Evolutionary conservation across 2,113 vertebrate genomes (phyloP), one percentile per base, ranked within the genome.

Genomic region (Neogobius melanostomus): DNA sequence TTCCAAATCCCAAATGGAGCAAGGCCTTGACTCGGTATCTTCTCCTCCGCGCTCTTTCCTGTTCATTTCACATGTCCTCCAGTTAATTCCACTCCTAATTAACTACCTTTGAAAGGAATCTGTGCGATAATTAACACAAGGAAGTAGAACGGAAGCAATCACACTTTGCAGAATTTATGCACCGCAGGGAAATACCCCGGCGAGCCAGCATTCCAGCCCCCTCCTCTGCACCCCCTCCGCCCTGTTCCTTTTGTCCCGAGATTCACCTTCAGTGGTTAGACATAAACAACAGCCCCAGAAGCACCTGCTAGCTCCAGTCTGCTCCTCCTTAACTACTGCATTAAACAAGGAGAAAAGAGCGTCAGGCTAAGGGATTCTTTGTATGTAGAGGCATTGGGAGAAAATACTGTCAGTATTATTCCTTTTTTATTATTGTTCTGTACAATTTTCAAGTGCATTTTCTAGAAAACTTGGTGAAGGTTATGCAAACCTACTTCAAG

Each of bases 11-110:
- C 75, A 87, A 80, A 42, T 44, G 82, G 17, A 28, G 53, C 63
- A 12, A 70, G 68, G 69, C 77, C 81, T 69, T 71, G 66, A 73
- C 83, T 86, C 75, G 64, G 85, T 84, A 67, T 82, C 68, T 74
- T 85, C 81, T 88, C 73, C 80, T 82, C 84, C 81, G 78, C 76
- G 82, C 82, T 76, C 85, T 90, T 85, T 82, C 82, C 76, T 86
- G 82, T 87, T 89, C 87, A 88, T 88, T 88, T 82, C 81, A 87
- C 81, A 82, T 90, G 87, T 91, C 90, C 85, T 90, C 82, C 72
- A 90, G 79, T 86, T 91, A 90, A 91, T 87, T 87, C 74, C 76
- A 85, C 69, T 79, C 80, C 84, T 88, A 91, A 91, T 91, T 91
- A 91, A 87, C 86, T 83, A 87, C 81, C 84, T 85, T 87, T 88